Base-by-base conservation (phyloP, 2,888 invertebrate genomes). In the Harpagoxenus sublaevis region DNA sequence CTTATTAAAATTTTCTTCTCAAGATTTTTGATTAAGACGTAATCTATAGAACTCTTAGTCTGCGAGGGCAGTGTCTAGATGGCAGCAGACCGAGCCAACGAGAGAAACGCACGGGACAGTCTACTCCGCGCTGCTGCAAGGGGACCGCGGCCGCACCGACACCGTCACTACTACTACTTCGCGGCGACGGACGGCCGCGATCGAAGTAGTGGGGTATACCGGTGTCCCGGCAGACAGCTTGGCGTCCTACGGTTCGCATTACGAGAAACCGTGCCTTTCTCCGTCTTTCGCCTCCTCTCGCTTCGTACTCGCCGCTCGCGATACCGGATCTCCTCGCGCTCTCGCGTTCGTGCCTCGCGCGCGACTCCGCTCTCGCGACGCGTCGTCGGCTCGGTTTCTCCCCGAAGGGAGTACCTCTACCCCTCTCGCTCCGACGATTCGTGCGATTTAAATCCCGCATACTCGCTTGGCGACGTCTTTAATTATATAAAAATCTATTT, bases 211-310 rank as follows among this genome's bases (percentile, higher is more conserved):
- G 88, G 88, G 91, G 92, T 77, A 84, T 84, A 86, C 75, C 84
- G 78, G 90, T 91, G 92, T 93, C 93, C 92, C 93, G 94, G 94
- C 95, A 95, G 95, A 95, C 95, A 95, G 95, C 95, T 94, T 95
- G 95, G 95, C 95, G 95, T 94, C 95, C 94, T 94, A 92, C 92
- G 92, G 93, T 93, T 93, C 91, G 92, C 92, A 90, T 94, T 93
- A 92, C 91, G 90, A 93, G 90, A 91, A 91, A 89, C 89, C 87
- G 87, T 86, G 89, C 91, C 90, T 92, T 92, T 90, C 92, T 91
- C 91, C 89, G 87, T 92, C 90, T 89, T 88, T 88, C 84, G 84
- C 71, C 88, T 71, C 88, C 88, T 85, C 84, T 86, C 84, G 78
- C 75, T 88, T 87, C 87, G 83, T 82, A 48, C 68, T 60, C 68